These are phyloP conservation scores for Lethocerus indicus DNA, from an alignment of 1,140 invertebrate genomes.

Conservation along the genomic window DNA sequence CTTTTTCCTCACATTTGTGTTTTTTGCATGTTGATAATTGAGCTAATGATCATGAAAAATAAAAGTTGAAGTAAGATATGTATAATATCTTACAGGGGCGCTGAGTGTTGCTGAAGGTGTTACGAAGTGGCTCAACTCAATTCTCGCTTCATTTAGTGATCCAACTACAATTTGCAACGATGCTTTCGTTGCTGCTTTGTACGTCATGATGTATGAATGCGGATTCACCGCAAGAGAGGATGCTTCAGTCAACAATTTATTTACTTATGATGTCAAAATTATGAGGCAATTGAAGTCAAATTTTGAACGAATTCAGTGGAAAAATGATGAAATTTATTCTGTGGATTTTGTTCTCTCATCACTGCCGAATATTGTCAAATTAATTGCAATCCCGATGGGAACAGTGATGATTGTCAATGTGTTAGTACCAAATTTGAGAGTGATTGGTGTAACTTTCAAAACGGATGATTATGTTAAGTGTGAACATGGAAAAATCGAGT, in stretches of 20 bases:
- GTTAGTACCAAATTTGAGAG: too few species aligned
- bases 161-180: not conserved
- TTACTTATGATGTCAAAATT: not conserved
- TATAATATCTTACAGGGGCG: slow-evolving; percentile 4
- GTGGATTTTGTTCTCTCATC: too few species aligned
- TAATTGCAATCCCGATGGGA: too few species aligned
- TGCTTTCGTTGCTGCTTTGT: not conserved
- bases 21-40: slow-evolving; percentile 1
- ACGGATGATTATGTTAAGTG: too few species aligned
- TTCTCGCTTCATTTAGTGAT: not conserved
- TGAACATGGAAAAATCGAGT: too few species aligned
- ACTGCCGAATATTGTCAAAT: too few species aligned
- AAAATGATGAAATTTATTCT: too few species aligned
- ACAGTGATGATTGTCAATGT: too few species aligned
- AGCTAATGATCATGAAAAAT: not conserved
- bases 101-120: slow-evolving; percentile 6
- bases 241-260: not conserved
- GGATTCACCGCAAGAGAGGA: slow-evolving; percentile 1
- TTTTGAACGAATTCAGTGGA: too few species aligned
- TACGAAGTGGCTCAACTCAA: slow-evolving; percentile 1
- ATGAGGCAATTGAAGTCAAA: slow-evolving; percentile 3
- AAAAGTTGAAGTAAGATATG: not conserved
- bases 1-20: not conserved
- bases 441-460: too few species aligned
- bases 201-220: slow-evolving; percentile 4